Percentiles rank a stretch among this genome's conserved stretches.
phyloP scores from a whole-genome alignment of 2,113 vertebrate genomes.

The Hippoglossus stenolepis region DNA sequence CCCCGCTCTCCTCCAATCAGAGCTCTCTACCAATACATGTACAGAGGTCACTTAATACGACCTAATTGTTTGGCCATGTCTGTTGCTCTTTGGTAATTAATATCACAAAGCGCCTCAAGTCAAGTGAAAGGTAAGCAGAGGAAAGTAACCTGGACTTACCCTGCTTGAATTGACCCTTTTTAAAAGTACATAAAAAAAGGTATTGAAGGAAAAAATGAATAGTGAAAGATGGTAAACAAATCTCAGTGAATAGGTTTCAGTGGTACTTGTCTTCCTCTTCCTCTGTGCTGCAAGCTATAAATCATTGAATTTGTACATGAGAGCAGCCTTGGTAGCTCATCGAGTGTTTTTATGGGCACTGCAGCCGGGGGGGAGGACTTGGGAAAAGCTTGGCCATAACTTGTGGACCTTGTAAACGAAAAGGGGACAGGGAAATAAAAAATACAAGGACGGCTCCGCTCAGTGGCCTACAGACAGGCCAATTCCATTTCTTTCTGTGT shows the following conservation, averaged over 20 bases:
- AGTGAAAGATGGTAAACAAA: neutral
- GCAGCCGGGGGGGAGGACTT: slow-evolving; percentile 16
- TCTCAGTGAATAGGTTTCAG: slow-evolving; percentile 5
- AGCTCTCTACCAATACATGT: slow-evolving; percentile 21
- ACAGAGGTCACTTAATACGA: slow-evolving; percentile 20
- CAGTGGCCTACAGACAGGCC: slow-evolving; percentile 20
- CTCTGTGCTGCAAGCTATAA: neutral
- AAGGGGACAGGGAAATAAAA: slow-evolving; percentile 53
- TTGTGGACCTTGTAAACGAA: slow-evolving; percentile 57
- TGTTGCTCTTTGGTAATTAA: slow-evolving; percentile 24
- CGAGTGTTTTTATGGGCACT: slow-evolving; percentile 25
- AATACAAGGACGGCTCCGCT: slow-evolving; percentile 44
- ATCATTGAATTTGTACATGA: slow-evolving; percentile 19
- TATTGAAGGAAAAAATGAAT: no score
- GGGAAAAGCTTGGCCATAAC: slow-evolving; percentile 55
- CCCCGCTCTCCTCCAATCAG: slow-evolving; percentile 58
- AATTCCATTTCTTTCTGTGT: slow-evolving; percentile 48
- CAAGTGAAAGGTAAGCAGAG: neutral
- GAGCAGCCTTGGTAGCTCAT: slow-evolving; percentile 2
- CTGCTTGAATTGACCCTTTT: neutral
- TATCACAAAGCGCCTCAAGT: neutral
- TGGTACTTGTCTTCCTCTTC: neutral
- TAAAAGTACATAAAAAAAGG: neutral
- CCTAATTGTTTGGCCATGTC: neutral
- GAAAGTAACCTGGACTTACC: neutral